Evolutionary conservation across 1,140 invertebrate species (phyloP).

Genomic region (Eriosoma lanigerum): DNA sequence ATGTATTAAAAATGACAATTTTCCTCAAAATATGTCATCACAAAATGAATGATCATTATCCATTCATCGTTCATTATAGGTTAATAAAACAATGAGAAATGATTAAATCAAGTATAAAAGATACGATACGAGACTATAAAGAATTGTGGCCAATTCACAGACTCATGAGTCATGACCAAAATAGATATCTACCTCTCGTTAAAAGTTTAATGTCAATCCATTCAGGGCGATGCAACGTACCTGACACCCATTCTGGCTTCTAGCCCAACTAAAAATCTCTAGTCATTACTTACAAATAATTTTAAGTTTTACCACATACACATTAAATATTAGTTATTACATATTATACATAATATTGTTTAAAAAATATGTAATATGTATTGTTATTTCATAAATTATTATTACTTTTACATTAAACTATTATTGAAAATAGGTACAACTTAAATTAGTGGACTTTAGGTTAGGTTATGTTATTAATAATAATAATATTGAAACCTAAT

Average conservation of each 20-base stretch:
- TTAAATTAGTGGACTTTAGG: no score
- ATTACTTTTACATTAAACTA: no score
- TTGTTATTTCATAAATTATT: no score
- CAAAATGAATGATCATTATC: not conserved
- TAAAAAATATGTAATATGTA: no score
- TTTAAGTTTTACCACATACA: not conserved
- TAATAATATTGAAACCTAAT: no score
- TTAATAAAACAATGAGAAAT: constrained; percentile 32
- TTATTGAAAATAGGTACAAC: no score
- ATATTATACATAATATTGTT: no score
- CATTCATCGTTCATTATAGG: not conserved
- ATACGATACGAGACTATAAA: not conserved
- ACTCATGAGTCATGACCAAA: constrained; percentile 41
- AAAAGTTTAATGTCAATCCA: constrained; percentile 39
- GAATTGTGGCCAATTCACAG: constrained; percentile 24
- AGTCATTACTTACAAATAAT: not conserved
- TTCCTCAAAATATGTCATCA: not conserved
- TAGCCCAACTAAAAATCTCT: constrained; percentile 26
- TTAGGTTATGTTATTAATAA: no score
- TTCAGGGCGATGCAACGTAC: not conserved
- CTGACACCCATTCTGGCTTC: not conserved
- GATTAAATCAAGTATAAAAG: not conserved
- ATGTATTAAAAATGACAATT: not conserved
- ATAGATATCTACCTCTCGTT: constrained; percentile 16
- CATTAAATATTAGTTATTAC: no score